phyloP scores from a whole-genome alignment of 2,113 vertebrate genomes.

The Barnardius zonarius region DNA sequence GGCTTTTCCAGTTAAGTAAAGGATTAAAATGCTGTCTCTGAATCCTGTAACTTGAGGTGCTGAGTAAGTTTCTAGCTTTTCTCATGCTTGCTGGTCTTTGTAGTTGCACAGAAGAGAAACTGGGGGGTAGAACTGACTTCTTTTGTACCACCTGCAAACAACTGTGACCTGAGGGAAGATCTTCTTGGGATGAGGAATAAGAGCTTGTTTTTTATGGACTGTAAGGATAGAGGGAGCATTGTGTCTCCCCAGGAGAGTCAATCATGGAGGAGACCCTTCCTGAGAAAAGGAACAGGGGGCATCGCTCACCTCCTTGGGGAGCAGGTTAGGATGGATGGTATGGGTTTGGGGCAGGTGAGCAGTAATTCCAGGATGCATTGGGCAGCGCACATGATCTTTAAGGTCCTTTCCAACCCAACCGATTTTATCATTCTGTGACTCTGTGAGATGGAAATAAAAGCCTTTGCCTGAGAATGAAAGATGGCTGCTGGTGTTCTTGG shows the following conservation, averaged over 20 bases:
- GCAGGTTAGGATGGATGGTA: not conserved
- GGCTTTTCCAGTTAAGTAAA: not conserved
- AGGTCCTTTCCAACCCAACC: not conserved
- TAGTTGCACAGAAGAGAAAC: not conserved
- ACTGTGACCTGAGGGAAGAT: not conserved
- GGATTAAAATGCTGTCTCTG: not conserved
- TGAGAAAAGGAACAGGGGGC: not conserved
- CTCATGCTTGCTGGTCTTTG: not conserved
- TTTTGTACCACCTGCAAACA: not conserved
- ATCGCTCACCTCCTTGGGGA: not conserved
- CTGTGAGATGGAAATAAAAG: not conserved
- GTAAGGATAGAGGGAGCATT: not conserved
- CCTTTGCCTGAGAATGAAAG: not conserved
- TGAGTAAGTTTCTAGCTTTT: not conserved
- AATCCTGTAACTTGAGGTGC: not conserved
- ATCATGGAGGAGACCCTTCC: not conserved
- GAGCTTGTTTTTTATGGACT: not conserved
- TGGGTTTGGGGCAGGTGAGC: not conserved
- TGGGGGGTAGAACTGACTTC: not conserved
- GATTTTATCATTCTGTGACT: not conserved
- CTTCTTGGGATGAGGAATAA: not conserved
- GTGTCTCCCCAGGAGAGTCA: not conserved
- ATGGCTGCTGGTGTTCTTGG: not conserved
- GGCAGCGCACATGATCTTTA: not conserved
- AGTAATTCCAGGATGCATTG: not conserved